A percentile compares a stretch with the other conserved stretches of the same genome.
phyloP scores from a whole-genome alignment of 1,140 invertebrate species.

The Drosophila ironensis region DNA sequence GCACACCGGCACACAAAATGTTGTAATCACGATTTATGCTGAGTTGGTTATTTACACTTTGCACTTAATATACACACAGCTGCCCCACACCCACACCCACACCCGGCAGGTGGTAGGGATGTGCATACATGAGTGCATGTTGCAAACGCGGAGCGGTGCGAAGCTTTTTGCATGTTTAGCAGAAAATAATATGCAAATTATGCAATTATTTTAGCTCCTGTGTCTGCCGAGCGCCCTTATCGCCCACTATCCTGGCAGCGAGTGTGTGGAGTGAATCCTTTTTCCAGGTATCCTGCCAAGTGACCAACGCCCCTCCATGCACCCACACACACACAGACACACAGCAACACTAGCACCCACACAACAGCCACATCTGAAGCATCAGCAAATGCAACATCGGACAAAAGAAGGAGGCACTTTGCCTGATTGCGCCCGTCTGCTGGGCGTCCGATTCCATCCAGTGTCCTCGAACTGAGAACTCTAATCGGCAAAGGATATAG shows the following conservation, averaged over 20 bases:
- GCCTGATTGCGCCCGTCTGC: conserved; percentile 75
- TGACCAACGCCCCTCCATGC: conserved; percentile 53
- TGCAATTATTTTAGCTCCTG: conserved; percentile 75
- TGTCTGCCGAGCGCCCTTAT: conserved; percentile 25
- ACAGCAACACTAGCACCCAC: conserved; percentile 6
- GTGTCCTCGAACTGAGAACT: conserved; percentile 33
- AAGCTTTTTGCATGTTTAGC: conserved; percentile 77
- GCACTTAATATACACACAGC: conserved; percentile 72
- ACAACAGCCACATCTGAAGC: background rate
- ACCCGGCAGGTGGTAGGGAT: background rate
- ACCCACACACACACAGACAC: too few species aligned
- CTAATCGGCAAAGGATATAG: conserved; percentile 65
- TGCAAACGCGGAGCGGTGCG: conserved; percentile 60
- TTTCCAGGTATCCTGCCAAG: conserved; percentile 45
- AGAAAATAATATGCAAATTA: conserved; percentile 80
- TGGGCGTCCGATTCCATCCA: conserved; percentile 36
- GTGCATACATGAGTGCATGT: conserved; percentile 65
- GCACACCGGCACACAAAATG: conserved; percentile 35
- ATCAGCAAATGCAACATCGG: conserved; percentile 7
- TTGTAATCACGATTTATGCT: conserved; percentile 80
- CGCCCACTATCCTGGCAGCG: conserved; percentile 2
- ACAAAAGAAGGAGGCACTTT: conserved; percentile 59
- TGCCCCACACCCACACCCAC: background rate
- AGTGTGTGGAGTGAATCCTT: conserved; percentile 4
- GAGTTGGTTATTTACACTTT: conserved; percentile 80